These are phyloP conservation scores for Porites australiensis DNA, from an alignment of 64 coral and sea anemone genomes.

Conservation along the genomic window DNA sequence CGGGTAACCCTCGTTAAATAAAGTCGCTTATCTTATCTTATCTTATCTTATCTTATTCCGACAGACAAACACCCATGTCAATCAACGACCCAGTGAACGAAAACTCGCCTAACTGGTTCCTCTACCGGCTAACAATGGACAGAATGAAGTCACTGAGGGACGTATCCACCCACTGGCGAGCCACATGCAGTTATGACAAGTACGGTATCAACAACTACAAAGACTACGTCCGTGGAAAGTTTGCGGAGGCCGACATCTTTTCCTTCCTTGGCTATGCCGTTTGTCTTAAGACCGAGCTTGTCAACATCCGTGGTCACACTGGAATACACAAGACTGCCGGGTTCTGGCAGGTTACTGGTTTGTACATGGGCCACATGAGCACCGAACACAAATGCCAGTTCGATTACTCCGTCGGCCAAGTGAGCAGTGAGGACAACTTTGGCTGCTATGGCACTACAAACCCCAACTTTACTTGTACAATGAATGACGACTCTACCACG, in stretches of 20 bases:
- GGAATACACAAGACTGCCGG: slow-evolving; percentile 1
- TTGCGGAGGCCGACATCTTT: slow-evolving; percentile 52
- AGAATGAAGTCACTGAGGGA: slow-evolving; percentile 44
- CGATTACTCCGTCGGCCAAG: not conserved
- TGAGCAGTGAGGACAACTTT: slow-evolving; percentile 54
- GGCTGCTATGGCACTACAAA: slow-evolving; percentile 36
- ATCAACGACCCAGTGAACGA: slow-evolving; percentile 39
- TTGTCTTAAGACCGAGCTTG: slow-evolving; percentile 65
- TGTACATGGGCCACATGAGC: slow-evolving; percentile 32
- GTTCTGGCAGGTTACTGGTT: slow-evolving; percentile 38
- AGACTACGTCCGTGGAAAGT: slow-evolving; percentile 74
- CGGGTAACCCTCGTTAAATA: too few relatives aligned
- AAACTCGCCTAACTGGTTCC: slow-evolving; percentile 59
- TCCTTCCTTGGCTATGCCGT: not conserved
- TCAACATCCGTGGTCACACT: slow-evolving; percentile 62
- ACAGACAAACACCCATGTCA: not conserved
- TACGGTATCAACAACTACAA: slow-evolving; percentile 48
- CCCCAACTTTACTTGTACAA: slow-evolving; percentile 54
- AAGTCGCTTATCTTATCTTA: too few relatives aligned
- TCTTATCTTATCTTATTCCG: too few relatives aligned
- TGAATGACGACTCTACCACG: slow-evolving; percentile 19
- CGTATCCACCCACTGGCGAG: slow-evolving; percentile 72
- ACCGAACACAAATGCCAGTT: slow-evolving; percentile 21
- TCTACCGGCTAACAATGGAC: slow-evolving; percentile 54
- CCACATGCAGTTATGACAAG: slow-evolving; percentile 43